Conservation (phyloP, 2,113 vertebrate genomes). For the Gambusia holbrooki region DNA sequence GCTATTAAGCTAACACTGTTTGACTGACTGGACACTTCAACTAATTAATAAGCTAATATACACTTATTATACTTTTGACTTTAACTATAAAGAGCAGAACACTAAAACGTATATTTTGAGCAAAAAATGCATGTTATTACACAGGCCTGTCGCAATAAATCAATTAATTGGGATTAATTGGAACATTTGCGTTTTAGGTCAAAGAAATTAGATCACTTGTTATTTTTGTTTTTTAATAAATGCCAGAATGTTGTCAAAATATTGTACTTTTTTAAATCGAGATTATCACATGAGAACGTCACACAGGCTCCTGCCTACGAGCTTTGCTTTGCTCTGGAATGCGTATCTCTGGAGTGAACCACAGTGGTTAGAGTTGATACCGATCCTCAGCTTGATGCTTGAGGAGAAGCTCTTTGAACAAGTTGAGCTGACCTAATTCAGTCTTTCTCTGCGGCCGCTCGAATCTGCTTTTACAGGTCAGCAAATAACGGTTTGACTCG, state of each 20-base stretch:
- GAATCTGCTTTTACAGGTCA: conserved; percentile 48
- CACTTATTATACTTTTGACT: background rate
- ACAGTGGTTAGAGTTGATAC: conserved; percentile 7
- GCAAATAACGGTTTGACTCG: conserved; percentile 22
- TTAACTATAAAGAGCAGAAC: background rate
- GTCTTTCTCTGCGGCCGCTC: conserved; percentile 22
- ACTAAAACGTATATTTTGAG: background rate
- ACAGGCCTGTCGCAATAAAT: too few relatives aligned
- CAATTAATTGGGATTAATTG: background rate
- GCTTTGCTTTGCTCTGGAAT: background rate
- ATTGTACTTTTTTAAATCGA: background rate
- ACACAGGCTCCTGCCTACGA: too few relatives aligned
- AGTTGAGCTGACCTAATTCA: conserved; percentile 53
- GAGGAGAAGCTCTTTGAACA: conserved; percentile 33
- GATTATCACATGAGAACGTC: background rate
- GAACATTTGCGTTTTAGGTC: background rate
- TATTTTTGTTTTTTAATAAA: background rate
- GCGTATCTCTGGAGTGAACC: background rate
- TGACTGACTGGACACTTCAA: background rate
- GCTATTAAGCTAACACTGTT: too few relatives aligned
- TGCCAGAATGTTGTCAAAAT: background rate
- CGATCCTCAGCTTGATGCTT: conserved; percentile 21
- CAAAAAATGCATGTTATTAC: background rate
- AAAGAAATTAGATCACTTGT: background rate
- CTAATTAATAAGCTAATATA: background rate